Base-by-base conservation (phyloP, 2,113 vertebrate species). In the Hassar affinis region DNA sequence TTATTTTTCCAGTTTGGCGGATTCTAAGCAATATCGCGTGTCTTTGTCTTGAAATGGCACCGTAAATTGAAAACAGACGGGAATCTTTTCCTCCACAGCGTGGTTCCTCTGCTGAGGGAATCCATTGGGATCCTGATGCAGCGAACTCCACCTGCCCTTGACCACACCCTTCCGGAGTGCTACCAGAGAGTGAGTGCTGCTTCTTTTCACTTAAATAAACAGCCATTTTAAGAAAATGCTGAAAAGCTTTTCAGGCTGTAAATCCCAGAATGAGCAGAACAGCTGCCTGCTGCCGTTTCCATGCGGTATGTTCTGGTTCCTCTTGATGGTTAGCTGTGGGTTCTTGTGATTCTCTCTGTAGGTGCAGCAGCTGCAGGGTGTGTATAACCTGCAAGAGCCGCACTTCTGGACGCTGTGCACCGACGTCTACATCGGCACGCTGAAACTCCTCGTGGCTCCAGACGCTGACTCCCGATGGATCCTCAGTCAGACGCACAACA, bases 331-430 rank as follows among this genome's bases (percentile, higher is more conserved):
- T 81, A 25, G 25, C 51, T 56, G 17, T 66, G 30, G 47, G 30
- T 78, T 76, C 30, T 66, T 56, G 30, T 90, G 25, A 90, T 17
- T 89, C 2, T 83, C 62, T n/a, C 7, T 94, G 89, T 90, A 99
- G 98, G 98, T 99, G 88, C 98, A 99, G 89, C 96, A 97, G 89
- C 91, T 99, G 83, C 96, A 98, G 93, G 98, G 98, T 45, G 98
- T 99, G 27, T 99, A 99, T 89, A 97, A 94, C 91, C 91, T 99
- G 72, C 96, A 98, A 64, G 97, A 99, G n/a, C 96, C 97, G 10
- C 98, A 99, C 76, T 99, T 99, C 92, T 99, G 98, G 98, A 99
- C 98, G 1, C 93, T 99, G 54, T 99, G 98, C 88, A 96, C 96
- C 0, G 98, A 99, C 52, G 96, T 99, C 85, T 97, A 98, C 80